These are phyloP conservation scores for Congeria kusceri DNA, from an alignment of 2,888 invertebrate species.

Conservation along the genomic window DNA sequence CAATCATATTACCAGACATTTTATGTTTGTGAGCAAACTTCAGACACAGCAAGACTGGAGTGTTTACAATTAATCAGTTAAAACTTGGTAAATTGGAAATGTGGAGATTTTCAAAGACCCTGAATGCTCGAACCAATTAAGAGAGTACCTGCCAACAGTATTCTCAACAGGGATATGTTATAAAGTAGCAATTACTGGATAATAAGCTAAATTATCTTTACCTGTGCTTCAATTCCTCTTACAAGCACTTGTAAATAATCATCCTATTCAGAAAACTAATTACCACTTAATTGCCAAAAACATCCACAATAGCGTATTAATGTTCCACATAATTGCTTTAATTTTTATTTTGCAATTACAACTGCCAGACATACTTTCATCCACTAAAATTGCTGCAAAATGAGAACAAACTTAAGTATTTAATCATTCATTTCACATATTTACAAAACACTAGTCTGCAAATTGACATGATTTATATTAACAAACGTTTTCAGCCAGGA, in stretches of 20 bases:
- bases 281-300: conserved; percentile 9
- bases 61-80: too few relatives aligned
- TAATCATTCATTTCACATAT: conserved; percentile 54
- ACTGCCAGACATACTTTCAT: background rate
- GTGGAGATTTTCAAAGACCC: too few relatives aligned
- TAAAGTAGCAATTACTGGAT: conserved; percentile 5
- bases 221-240: conserved; percentile 7
- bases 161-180: background rate
- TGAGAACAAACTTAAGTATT: conserved; percentile 25
- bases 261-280: conserved; percentile 4
- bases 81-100: too few relatives aligned
- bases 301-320: conserved; percentile 3
- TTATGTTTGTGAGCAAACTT: background rate
- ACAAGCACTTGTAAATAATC: conserved; percentile 7
- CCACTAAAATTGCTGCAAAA: background rate
- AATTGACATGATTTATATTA: conserved; percentile 58
- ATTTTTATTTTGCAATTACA: conserved; percentile 5
- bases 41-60: too few relatives aligned
- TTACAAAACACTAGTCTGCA: conserved; percentile 47
- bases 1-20: background rate
- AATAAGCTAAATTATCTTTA: conserved; percentile 3
- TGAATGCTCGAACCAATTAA: too few relatives aligned
- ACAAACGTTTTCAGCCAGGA: conserved; percentile 42
- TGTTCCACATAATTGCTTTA: background rate
- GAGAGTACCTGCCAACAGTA: too few relatives aligned